phyloP scores from a whole-genome alignment of 2,797 vertebrate genomes.

The Sebastes goodei region DNA sequence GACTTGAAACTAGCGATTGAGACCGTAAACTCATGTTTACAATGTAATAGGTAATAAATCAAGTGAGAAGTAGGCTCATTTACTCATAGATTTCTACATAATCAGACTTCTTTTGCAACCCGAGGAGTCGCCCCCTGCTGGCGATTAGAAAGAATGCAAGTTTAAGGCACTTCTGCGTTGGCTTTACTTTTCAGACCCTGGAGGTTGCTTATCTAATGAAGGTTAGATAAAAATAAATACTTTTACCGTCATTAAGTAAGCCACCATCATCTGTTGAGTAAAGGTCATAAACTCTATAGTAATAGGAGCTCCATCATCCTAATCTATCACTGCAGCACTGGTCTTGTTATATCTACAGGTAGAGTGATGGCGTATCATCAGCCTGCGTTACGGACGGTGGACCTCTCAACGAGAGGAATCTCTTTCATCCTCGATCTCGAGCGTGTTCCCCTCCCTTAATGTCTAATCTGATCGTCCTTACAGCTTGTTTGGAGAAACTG shows the following conservation, averaged over 20 bases:
- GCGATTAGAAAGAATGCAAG: too few relatives aligned
- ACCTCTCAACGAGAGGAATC: slow-evolving; percentile 26
- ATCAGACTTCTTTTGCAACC: too few relatives aligned
- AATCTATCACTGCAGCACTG: not conserved
- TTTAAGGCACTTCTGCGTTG: too few relatives aligned
- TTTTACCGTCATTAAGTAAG: not conserved
- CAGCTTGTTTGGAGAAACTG: slow-evolving; percentile 70
- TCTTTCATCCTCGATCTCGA: slow-evolving; percentile 63
- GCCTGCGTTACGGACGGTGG: slow-evolving; percentile 8
- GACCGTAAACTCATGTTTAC: too few relatives aligned
- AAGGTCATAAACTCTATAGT: not conserved
- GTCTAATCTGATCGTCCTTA: slow-evolving; percentile 69
- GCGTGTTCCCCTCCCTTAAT: slow-evolving; percentile 35
- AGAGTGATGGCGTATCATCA: slow-evolving; percentile 30
- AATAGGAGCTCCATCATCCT: not conserved
- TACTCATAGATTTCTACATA: too few relatives aligned
- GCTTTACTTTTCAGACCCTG: too few relatives aligned
- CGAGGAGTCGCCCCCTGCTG: too few relatives aligned
- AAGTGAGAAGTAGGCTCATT: too few relatives aligned
- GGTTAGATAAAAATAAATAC: not conserved
- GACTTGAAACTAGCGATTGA: too few relatives aligned
- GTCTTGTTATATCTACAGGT: slow-evolving; percentile 22
- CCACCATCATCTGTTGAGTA: not conserved
- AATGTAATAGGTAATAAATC: too few relatives aligned
- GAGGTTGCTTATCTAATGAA: not conserved